Evolutionary conservation across 1,140 invertebrate species (phyloP).

Genomic region (Mya arenaria): DNA sequence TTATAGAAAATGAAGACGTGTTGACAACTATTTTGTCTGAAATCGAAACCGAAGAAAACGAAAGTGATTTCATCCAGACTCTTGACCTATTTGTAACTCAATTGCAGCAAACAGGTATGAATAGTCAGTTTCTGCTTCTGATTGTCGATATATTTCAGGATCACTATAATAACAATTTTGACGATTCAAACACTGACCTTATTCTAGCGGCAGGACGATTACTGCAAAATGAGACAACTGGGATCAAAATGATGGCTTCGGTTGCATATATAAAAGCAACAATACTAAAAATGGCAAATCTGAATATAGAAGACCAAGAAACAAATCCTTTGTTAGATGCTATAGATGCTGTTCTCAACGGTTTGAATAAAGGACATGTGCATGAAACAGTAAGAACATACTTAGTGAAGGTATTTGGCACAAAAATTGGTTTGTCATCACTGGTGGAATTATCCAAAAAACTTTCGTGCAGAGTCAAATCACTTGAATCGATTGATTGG

Average conservation of each 20-base stretch:
- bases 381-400: background rate
- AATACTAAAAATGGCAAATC: background rate
- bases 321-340: background rate
- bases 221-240: background rate
- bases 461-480: background rate
- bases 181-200: background rate
- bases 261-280: slow-evolving; percentile 19
- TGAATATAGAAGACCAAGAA: background rate
- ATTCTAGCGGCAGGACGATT: slow-evolving; percentile 1
- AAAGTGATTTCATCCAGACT: background rate
- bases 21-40: background rate
- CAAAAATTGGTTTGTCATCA: background rate
- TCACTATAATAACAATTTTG: background rate
- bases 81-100: background rate
- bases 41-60: background rate
- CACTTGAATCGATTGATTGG: slow-evolving; percentile 1
- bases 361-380: background rate
- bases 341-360: background rate
- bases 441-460: background rate
- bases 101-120: background rate
- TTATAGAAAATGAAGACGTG: slow-evolving; percentile 5
- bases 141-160: slow-evolving; percentile 15
- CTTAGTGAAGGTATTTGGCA: slow-evolving; percentile 20
- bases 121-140: background rate
- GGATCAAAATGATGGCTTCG: background rate